Evolutionary conservation across 2,888 invertebrate species (phyloP), one percentile per base, ranked within the genome.

Genomic region (Callimorpha dominula): DNA sequence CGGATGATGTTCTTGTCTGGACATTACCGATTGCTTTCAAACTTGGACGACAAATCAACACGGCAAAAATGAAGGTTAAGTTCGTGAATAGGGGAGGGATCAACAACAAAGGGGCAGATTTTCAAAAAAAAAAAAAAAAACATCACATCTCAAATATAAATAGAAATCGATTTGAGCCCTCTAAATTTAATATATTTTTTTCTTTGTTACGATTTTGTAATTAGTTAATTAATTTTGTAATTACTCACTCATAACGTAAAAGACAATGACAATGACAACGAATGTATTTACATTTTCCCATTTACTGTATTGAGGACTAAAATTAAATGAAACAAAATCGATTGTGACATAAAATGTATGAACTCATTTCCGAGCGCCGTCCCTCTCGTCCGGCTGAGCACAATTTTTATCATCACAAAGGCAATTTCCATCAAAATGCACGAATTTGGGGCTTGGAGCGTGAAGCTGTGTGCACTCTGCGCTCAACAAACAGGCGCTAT

Each of bases 361-460:
- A 88, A 90, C 90, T 92, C 91, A 94, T 93, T 94, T 93, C 94
- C 94, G 89, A 87, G 78, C 85, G 83, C 71, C 79, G 84, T 68
- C 82, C 86, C 89, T 87, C 87, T 87, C 88, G 88, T 85, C 87
- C 87, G 88, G 88, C 82, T 87, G 89, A 87, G 81, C 87, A 86
- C 88, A 86, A 85, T 91, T 90, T 93, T 93, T 93, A 87, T 92
- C 91, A 90, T 91, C 89, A 92, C 92, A 92, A 93, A 92, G 90
- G 90, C 90, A 89, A 87, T 89, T 90, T 86, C 89, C 91, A 93
- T 93, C 91, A 93, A 92, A 92, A 92, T 93, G 90, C 92, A 92
- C 89, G 90, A 90, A 89, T 90, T 90, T 88, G 87, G 85, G 80
- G 81, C 86, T 85, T 84, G 85, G 75, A 88, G 88, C 90, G 87